Base-by-base conservation (phyloP, 2,888 invertebrate genomes). In the Tetanocera ferruginea region DNA sequence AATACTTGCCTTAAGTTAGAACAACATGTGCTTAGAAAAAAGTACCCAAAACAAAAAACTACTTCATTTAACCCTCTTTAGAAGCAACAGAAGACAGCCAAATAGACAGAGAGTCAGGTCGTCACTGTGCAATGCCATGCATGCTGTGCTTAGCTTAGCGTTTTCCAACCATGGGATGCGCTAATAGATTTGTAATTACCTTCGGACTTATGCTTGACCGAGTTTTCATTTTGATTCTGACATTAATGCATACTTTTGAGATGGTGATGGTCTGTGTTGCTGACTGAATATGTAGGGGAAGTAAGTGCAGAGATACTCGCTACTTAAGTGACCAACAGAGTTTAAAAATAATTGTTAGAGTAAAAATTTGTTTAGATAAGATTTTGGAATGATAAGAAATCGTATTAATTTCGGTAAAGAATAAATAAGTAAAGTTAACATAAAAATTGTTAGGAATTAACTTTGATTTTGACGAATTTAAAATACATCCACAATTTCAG, bases 151-250 rank as follows among this genome's bases (percentile, higher is more conserved):
- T n/a, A 23, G 73, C 64, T 62, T 2, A 31, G 57, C 60, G 60
- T 71, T 19, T 57, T 60, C 62, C 51, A 64, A 14, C 34, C 19
- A 23, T 51, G 70, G 78, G 78, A 78, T 80, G 77, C 77, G 79
- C 79, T 81, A 81, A 81, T 81, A 81, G 81, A 81, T 81, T 81
- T 78, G 76, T 76, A 80, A 82, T 82, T 82, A 82, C 79, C 79
- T 80, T 80, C 80, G 72, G 72, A 80, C 79, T 77, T 73, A 82
- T 79, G 81, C 78, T 73, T 81, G 76, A 78, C 74, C 74, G 78
- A 79, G 79, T 80, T 81, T 75, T 60, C 67, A 67, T 31, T 66
- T 23, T 25, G 62, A 62, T 62, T 28, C 28, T 62, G 11, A 31
- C 31, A 28, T 19, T 55, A 43, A 43, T 43, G 43, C 43, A 43